phyloP scores from a whole-genome alignment of 2,797 vertebrate species.

The Etheostoma perlongum region DNA sequence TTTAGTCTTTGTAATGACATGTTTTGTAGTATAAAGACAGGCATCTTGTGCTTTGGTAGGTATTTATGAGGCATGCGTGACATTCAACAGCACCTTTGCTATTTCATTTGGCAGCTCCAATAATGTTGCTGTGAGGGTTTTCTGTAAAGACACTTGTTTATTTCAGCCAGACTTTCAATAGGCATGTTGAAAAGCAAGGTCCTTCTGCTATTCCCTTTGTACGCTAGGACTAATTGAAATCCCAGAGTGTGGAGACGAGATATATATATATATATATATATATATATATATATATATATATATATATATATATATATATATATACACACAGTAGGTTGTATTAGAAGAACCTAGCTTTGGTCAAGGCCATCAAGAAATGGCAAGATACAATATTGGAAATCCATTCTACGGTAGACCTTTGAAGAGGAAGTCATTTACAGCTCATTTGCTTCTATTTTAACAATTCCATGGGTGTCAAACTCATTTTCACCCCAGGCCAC shows the following conservation, averaged over 20 bases:
- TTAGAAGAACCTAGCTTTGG: background rate
- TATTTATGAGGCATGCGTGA: constrained; percentile 3
- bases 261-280: background rate
- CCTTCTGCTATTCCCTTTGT: background rate
- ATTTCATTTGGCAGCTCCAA: constrained; percentile 19
- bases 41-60: background rate
- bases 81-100: constrained; percentile 25
- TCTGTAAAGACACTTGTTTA: background rate
- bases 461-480: background rate
- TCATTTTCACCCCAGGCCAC: too few species aligned
- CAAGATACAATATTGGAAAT: constrained; percentile 31
- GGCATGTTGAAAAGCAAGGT: background rate
- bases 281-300: background rate
- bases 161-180: constrained; percentile 24
- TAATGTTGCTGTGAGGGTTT: background rate
- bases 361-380: constrained; percentile 5
- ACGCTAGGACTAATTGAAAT: background rate
- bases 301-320: background rate
- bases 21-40: constrained; percentile 3
- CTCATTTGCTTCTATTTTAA: constrained; percentile 9
- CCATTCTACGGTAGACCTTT: constrained; percentile 10
- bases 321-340: background rate
- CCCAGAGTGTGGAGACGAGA: background rate
- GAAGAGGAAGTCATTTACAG: constrained; percentile 24
- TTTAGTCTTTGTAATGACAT: constrained; percentile 28